Conservation (phyloP, 2,113 vertebrate genomes). For the Syngnathus scovelli region DNA sequence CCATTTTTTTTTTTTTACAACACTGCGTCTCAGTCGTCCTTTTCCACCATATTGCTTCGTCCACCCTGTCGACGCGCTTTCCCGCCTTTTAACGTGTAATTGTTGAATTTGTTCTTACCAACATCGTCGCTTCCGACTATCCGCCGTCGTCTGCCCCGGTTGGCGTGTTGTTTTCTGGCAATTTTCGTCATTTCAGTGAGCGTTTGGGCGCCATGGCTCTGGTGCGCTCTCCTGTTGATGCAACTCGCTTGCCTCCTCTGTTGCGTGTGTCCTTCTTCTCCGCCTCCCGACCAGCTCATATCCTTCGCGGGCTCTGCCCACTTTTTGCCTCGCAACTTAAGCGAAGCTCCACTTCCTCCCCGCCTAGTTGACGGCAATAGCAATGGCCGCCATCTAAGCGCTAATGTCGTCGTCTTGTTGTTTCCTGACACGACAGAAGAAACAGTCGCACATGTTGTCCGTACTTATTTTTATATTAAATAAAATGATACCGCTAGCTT, state of each 20-base stretch:
- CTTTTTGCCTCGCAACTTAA: slow-evolving; percentile 63
- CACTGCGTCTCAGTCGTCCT: slow-evolving; percentile 62
- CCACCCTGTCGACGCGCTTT: slow-evolving; percentile 24
- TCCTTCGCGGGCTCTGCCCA: slow-evolving; percentile 66
- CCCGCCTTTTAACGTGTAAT: slow-evolving; percentile 25
- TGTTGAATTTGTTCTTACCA: slow-evolving; percentile 66
- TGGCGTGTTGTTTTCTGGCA: slow-evolving; percentile 11
- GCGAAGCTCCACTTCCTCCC: slow-evolving; percentile 63
- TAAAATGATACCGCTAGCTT: not conserved
- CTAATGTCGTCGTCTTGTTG: not conserved
- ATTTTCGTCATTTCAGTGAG: slow-evolving; percentile 42
- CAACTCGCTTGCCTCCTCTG: slow-evolving; percentile 31
- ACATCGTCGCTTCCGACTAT: slow-evolving; percentile 21
- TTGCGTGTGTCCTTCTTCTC: slow-evolving; percentile 52
- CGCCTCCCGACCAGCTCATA: slow-evolving; percentile 57
- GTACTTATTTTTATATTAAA: not conserved
- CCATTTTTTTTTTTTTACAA: slow-evolving; percentile 70
- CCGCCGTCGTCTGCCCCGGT: slow-evolving; percentile 38
- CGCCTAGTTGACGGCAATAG: slow-evolving; percentile 30
- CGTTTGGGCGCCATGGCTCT: slow-evolving; percentile 24
- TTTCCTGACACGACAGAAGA: not conserved
- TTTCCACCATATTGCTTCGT: slow-evolving; percentile 73
- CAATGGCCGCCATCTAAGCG: not conserved
- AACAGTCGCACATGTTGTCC: too few relatives aligned
- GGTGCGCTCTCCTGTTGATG: slow-evolving; percentile 2